Evolutionary conservation across 2,797 vertebrate genomes (phyloP).

Genomic region (Hemitrygon akajei): DNA sequence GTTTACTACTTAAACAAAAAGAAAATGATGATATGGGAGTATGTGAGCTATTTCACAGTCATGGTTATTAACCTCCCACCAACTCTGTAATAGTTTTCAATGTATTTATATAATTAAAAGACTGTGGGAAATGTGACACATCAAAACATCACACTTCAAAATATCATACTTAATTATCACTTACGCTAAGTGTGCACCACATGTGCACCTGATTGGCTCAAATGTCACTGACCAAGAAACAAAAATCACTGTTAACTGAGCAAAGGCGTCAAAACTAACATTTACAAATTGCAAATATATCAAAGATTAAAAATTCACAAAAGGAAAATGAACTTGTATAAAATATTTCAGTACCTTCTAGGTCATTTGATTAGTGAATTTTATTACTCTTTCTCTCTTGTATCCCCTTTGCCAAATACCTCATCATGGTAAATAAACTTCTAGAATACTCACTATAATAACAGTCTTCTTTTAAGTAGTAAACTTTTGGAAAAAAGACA

Average conservation of each 20-base stretch:
- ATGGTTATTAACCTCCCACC: slow-evolving; percentile 22
- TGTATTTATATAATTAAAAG: slow-evolving; percentile 10
- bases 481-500: too few relatives aligned
- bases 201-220: not conserved
- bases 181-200: not conserved
- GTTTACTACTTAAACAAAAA: not conserved
- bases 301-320: not conserved
- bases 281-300: not conserved
- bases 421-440: too few relatives aligned
- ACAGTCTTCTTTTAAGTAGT: too few relatives aligned
- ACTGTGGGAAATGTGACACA: slow-evolving; percentile 14
- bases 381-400: too few relatives aligned
- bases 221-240: not conserved
- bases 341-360: not conserved
- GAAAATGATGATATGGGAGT: not conserved
- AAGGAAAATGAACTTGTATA: not conserved
- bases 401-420: too few relatives aligned
- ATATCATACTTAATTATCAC: slow-evolving; percentile 24
- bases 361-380: not conserved
- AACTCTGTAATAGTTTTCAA: not conserved
- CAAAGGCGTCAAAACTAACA: not conserved
- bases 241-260: not conserved
- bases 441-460: too few relatives aligned
- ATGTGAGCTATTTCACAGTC: not conserved
- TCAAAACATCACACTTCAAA: slow-evolving; percentile 13